Evolutionary conservation across 2,797 vertebrate genomes (phyloP).

Genomic region (Anguilla pacifica): DNA sequence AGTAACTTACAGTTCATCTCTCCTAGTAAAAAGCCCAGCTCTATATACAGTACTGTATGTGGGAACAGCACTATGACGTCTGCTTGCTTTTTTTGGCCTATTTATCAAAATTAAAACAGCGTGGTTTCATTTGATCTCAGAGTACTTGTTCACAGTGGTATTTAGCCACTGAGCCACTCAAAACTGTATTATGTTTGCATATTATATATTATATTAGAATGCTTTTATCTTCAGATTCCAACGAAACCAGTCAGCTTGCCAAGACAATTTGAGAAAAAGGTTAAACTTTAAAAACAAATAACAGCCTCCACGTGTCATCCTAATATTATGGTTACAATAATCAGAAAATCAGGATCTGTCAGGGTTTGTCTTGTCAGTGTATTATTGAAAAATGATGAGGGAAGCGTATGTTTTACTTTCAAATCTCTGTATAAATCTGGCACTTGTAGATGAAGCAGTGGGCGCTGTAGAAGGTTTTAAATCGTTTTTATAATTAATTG

Average conservation of each 20-base stretch:
- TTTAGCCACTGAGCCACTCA: not conserved
- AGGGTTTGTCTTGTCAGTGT: not conserved
- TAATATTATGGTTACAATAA: not conserved
- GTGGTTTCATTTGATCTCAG: not conserved
- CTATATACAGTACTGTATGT: not conserved
- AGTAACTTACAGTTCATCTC: not conserved
- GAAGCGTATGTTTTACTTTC: not conserved
- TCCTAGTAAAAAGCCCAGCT: not conserved
- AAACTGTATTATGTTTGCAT: not conserved
- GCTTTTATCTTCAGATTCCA: not conserved
- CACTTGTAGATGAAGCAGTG: not conserved
- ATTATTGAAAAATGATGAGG: not conserved
- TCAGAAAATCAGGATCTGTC: not conserved
- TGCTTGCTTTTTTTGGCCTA: not conserved
- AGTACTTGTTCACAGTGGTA: not conserved
- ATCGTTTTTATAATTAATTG: not conserved
- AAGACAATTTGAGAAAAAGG: not conserved
- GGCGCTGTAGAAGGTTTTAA: not conserved
- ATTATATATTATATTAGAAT: not conserved
- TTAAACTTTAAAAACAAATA: not conserved
- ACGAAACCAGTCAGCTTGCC: not conserved
- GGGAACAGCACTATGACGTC: not conserved
- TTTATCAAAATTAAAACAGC: slow-evolving; percentile 1
- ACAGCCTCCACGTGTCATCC: not conserved
- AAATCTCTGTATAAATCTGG: not conserved